Evolutionary conservation across 2,113 vertebrate species (phyloP).

Genomic region (Zosterops hypoxanthus): DNA sequence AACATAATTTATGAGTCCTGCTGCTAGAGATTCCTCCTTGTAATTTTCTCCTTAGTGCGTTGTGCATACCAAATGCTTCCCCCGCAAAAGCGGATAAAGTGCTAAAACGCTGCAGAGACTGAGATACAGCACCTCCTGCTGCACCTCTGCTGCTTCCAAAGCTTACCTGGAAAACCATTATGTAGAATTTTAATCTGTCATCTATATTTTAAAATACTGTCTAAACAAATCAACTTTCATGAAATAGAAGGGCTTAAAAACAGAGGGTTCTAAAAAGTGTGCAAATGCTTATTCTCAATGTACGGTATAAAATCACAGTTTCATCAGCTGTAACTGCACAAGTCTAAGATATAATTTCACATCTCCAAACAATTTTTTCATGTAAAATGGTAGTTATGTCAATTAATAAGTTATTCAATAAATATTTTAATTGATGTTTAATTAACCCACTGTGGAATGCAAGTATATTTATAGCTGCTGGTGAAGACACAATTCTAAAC

Average conservation of each 20-base stretch:
- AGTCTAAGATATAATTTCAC: conserved; percentile 13
- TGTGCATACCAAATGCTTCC: neutral
- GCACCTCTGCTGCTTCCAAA: neutral
- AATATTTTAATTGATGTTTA: conserved; percentile 55
- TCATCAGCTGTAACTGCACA: neutral
- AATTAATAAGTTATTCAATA: conserved; percentile 64
- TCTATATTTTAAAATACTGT: neutral
- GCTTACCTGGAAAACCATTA: neutral
- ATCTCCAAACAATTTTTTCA: neutral
- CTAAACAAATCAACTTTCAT: neutral
- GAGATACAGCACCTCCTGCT: neutral
- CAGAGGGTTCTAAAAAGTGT: neutral
- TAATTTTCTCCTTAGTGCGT: neutral
- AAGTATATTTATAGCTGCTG: conserved; percentile 12
- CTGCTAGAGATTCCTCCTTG: neutral
- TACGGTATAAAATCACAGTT: neutral
- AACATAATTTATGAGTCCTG: neutral
- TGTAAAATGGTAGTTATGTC: conserved; percentile 26
- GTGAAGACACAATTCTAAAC: conserved; percentile 32
- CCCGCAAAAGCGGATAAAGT: neutral
- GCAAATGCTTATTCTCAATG: neutral
- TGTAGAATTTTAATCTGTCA: neutral
- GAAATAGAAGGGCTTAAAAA: neutral
- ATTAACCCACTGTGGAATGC: conserved; percentile 8
- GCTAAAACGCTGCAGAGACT: neutral